A percentile compares a stretch with the other conserved stretches of the same genome.
Conservation (phyloP, 1,140 invertebrate species). For the Limonius californicus region DNA sequence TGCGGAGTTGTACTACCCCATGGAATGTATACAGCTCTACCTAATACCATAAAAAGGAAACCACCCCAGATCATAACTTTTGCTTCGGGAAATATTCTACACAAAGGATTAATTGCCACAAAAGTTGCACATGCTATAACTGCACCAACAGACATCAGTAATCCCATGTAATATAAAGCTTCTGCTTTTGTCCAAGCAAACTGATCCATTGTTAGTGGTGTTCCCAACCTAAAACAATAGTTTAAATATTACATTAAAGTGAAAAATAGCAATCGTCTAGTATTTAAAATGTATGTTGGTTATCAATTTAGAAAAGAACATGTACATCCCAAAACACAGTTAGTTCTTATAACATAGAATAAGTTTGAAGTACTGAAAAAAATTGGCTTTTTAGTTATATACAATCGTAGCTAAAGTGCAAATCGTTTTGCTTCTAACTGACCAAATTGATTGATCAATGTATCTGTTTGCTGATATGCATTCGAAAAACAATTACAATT, state of each 20-base stretch:
- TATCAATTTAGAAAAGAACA: too few species aligned
- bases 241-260: not conserved
- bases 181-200: slow-evolving; percentile 79
- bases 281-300: too few species aligned
- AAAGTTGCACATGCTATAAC: slow-evolving; percentile 72
- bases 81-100: slow-evolving; percentile 67
- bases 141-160: slow-evolving; percentile 75
- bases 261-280: too few species aligned
- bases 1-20: slow-evolving; percentile 65
- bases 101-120: slow-evolving; percentile 65
- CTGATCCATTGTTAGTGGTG: slow-evolving; percentile 83
- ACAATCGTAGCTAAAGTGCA: too few species aligned
- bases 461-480: too few species aligned
- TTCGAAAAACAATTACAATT: too few species aligned
- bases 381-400: too few species aligned
- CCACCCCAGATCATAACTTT: slow-evolving; percentile 76
- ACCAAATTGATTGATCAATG: too few species aligned
- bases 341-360: too few species aligned
- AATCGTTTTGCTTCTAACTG: too few species aligned
- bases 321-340: too few species aligned
- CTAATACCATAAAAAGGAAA: slow-evolving; percentile 73
- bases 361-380: too few species aligned
- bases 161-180: slow-evolving; percentile 76
- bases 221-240: slow-evolving; percentile 54
- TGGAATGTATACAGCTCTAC: slow-evolving; percentile 69